Evolutionary conservation across 2,113 vertebrate species (phyloP).

Genomic region (Leptobrachium leishanense): DNA sequence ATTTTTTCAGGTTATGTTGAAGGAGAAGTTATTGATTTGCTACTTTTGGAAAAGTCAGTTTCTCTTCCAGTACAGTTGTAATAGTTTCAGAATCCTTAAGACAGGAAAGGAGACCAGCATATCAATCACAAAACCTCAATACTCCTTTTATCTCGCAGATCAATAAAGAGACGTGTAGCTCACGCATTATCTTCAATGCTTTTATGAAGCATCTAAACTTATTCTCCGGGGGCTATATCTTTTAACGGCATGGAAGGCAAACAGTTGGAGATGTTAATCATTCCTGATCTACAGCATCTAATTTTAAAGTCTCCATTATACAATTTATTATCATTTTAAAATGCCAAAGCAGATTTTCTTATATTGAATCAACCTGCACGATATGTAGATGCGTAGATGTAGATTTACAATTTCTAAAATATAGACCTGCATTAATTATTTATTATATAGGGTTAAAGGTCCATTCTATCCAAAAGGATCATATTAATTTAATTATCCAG

Average conservation of each 20-base stretch:
- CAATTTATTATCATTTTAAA: slow-evolving; percentile 27
- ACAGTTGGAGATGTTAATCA: slow-evolving; percentile 40
- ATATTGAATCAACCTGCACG: no score
- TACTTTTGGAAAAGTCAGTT: slow-evolving; percentile 45
- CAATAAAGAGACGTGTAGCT: slow-evolving; percentile 42
- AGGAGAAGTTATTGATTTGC: slow-evolving; percentile 42
- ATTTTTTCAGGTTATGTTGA: slow-evolving; percentile 29
- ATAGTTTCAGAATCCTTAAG: slow-evolving; percentile 44
- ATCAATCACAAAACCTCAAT: slow-evolving; percentile 49
- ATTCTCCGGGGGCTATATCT: slow-evolving; percentile 29
- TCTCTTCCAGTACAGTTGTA: slow-evolving; percentile 42
- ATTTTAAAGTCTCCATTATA: slow-evolving; percentile 12
- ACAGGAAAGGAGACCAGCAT: slow-evolving; percentile 39
- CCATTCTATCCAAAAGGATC: no score
- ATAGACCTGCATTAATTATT: no score
- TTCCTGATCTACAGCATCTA: slow-evolving; percentile 11
- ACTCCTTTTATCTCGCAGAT: slow-evolving; percentile 45
- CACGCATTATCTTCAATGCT: slow-evolving; percentile 35
- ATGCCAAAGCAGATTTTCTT: slow-evolving; percentile 2
- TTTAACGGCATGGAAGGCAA: slow-evolving; percentile 40
- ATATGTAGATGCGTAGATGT: no score
- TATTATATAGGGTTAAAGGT: no score
- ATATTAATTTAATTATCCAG: no score
- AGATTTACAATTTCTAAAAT: no score
- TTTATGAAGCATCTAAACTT: slow-evolving; percentile 44